Evolutionary conservation across 2,113 vertebrate genomes (phyloP).

Genomic region (Coregonus clupeaformis): DNA sequence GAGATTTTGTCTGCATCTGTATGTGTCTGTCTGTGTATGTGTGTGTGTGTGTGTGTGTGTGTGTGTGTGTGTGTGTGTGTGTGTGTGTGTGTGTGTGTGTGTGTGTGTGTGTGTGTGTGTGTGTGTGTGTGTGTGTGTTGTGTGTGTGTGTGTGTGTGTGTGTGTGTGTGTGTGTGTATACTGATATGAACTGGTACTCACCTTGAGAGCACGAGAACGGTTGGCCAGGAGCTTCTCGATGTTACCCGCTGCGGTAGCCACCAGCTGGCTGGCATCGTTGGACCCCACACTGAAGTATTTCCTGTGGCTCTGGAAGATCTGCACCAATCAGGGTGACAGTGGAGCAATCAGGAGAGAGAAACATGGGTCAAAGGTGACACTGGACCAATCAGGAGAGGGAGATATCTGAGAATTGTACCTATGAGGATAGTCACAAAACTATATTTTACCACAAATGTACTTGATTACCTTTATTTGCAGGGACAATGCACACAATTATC

Average conservation of each 20-base stretch:
- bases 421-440: too few relatives aligned
- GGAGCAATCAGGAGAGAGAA: not conserved
- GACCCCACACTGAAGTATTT: conserved; percentile 82
- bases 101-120: not conserved
- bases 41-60: too few relatives aligned
- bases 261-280: conserved; percentile 85
- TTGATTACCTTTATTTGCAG: too few relatives aligned
- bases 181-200: conserved; percentile 60
- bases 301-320: conserved; percentile 84
- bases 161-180: not conserved
- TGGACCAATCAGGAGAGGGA: not conserved
- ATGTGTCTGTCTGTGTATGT: too few relatives aligned
- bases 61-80: too few relatives aligned
- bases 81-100: too few relatives aligned
- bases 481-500: too few relatives aligned
- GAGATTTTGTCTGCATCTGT: too few relatives aligned
- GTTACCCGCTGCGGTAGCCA: conserved; percentile 85
- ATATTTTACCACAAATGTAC: too few relatives aligned
- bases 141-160: not conserved
- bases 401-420: too few relatives aligned
- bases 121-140: not conserved
- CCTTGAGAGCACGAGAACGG: conserved; percentile 86
- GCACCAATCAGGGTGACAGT: conserved; percentile 29
- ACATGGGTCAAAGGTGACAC: not conserved
- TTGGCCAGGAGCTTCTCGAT: conserved; percentile 89